Percentiles rank a stretch among this genome's conserved stretches.
These are phyloP conservation scores for Tridacna gigas DNA, from an alignment of 2,888 invertebrate species.

Conservation along the genomic window DNA sequence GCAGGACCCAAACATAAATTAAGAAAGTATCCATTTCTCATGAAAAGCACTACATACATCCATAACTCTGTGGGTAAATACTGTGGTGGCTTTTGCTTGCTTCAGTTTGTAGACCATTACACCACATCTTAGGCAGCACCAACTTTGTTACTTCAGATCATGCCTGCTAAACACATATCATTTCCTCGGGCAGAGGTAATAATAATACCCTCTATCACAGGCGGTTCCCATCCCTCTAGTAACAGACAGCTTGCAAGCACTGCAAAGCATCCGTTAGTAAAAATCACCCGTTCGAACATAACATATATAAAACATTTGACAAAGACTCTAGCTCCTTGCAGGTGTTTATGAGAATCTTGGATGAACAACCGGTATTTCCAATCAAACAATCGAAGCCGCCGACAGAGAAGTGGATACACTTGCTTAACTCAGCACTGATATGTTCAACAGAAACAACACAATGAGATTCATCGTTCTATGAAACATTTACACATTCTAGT, in stretches of 20 bases:
- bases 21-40: no score
- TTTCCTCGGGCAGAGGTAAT: not conserved
- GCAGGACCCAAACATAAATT: no score
- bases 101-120: no score
- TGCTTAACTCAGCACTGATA: conserved; percentile 4
- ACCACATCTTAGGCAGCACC: no score
- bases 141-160: no score
- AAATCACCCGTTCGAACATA: not conserved
- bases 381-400: not conserved
- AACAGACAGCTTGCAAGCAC: not conserved
- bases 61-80: no score
- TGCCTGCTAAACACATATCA: not conserved
- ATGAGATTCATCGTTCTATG: conserved; percentile 7
- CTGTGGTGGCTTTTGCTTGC: no score
- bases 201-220: conserved; percentile 13
- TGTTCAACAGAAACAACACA: conserved; percentile 2
- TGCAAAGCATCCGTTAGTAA: not conserved
- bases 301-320: not conserved
- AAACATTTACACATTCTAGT: conserved; percentile 2
- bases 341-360: not conserved
- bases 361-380: not conserved
- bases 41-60: no score
- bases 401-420: not conserved
- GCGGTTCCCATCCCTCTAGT: conserved; percentile 3
- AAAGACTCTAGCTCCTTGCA: not conserved